Evolutionary conservation across 2,113 vertebrate species (phyloP).

Genomic region (Myocastor coypus): DNA sequence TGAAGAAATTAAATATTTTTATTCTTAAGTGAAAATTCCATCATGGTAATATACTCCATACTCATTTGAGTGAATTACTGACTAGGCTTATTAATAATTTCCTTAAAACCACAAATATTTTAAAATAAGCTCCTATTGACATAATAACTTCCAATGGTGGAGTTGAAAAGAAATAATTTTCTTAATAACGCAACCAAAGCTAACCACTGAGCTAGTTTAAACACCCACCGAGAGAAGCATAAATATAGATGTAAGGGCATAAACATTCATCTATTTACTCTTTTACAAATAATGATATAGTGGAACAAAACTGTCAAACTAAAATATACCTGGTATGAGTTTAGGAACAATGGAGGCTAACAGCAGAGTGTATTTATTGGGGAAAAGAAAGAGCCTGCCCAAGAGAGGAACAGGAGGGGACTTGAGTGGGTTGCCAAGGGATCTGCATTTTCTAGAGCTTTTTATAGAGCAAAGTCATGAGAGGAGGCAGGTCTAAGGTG

Average conservation of each 20-base stretch:
- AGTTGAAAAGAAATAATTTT: background rate
- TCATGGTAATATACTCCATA: background rate
- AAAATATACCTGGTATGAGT: too few relatives aligned
- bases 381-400: too few relatives aligned
- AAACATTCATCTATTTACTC: background rate
- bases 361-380: too few relatives aligned
- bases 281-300: background rate
- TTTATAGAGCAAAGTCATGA: too few relatives aligned
- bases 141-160: background rate
- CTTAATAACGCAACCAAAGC: background rate
- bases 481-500: too few relatives aligned
- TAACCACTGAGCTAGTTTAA: background rate
- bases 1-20: conserved; percentile 18
- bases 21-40: conserved; percentile 25
- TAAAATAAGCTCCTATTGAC: conserved; percentile 14
- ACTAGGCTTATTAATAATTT: conserved; percentile 41
- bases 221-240: background rate
- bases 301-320: too few relatives aligned
- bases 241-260: background rate
- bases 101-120: conserved; percentile 60
- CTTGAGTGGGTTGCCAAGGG: too few relatives aligned
- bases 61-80: conserved; percentile 50
- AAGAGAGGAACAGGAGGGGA: too few relatives aligned
- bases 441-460: too few relatives aligned
- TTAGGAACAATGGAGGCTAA: too few relatives aligned